Evolutionary conservation across 1,140 invertebrate genomes (phyloP).

Genomic region (Harlomillsia oculata): DNA sequence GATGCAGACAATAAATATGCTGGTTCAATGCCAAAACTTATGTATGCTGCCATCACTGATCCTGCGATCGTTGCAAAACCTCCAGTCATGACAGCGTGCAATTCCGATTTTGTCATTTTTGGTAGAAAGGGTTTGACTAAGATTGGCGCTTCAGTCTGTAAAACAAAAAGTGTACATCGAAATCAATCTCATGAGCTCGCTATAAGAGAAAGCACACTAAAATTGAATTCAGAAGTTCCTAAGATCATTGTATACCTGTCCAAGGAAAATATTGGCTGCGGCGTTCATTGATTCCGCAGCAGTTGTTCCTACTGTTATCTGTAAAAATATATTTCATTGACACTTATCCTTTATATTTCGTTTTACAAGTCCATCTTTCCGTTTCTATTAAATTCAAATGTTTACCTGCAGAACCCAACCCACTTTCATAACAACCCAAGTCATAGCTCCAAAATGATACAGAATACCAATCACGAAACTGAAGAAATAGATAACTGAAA

Average conservation of each 20-base stretch:
- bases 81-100: slow-evolving; percentile 84
- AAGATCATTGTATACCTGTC: slow-evolving; percentile 11
- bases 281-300: slow-evolving; percentile 83
- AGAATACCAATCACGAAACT: slow-evolving; percentile 76
- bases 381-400: slow-evolving; percentile 8
- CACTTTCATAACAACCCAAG: slow-evolving; percentile 71
- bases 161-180: neutral
- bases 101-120: slow-evolving; percentile 76
- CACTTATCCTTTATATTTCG: neutral
- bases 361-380: slow-evolving; percentile 25
- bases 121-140: slow-evolving; percentile 75
- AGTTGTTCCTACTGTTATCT: slow-evolving; percentile 64
- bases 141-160: slow-evolving; percentile 75
- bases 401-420: slow-evolving; percentile 58
- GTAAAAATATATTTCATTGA: neutral
- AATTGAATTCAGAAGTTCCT: too few relatives aligned
- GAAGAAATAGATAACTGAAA: slow-evolving; percentile 84
- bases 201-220: neutral
- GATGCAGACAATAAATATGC: slow-evolving; percentile 76
- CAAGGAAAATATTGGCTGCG: slow-evolving; percentile 46
- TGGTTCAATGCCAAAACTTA: slow-evolving; percentile 75
- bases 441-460: slow-evolving; percentile 79
- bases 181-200: neutral
- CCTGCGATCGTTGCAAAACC: slow-evolving; percentile 93
- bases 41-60: slow-evolving; percentile 77